Base-by-base conservation (phyloP, 2,888 invertebrate species). In the Proisotoma minuta region DNA sequence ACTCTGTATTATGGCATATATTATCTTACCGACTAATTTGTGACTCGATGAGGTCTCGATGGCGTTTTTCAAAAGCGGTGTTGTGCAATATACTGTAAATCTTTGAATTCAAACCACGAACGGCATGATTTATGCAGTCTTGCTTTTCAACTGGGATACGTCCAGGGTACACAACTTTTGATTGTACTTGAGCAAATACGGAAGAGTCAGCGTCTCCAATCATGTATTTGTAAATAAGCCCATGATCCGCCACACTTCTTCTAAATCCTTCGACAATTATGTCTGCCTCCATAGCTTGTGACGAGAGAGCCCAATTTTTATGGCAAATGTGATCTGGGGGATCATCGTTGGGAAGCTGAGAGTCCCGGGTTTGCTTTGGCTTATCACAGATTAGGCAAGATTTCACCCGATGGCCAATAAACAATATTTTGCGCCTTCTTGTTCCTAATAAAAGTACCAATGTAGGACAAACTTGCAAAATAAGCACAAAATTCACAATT, bases 161-260 rank as follows among this genome's bases (percentile, higher is more conserved):
- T 1, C 51, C 58, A 23, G 62, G 62, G 29, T 62, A 62, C n/a
- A 39, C 22, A 8, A 50, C 28, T 18, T 34, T 18, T 2, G 43
- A 3, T 29, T 57, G 52, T 12, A 65, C 62, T 18, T 43, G 18
- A 2, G 52, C 48, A 50, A 48, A 59, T 15, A 65, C 59, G 3
- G 50, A 52, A 18, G 65, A 60, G 50, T 67, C 67, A n/a, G 64
- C 65, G 24, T 67, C 64, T 2, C 65, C 67, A 0, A 62, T 52
- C 39, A 62, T 48, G 20, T 65, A 57, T 12, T 40, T 53, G 28
- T 68, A 68, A 3, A 62, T 57, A 2, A 68, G 56, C 2, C 60
- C 62, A 51, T 65, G 68, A 18, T 52, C 18, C 27, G 29, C 34
- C 1, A 63, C 39, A 27, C 62, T 63, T 20, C 8, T 24, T 26